A percentile compares a stretch with the other conserved stretches of the same genome.
These are phyloP conservation scores for Ptilonorhynchus violaceus DNA, from an alignment of 2,113 vertebrate genomes.

Conservation along the genomic window DNA sequence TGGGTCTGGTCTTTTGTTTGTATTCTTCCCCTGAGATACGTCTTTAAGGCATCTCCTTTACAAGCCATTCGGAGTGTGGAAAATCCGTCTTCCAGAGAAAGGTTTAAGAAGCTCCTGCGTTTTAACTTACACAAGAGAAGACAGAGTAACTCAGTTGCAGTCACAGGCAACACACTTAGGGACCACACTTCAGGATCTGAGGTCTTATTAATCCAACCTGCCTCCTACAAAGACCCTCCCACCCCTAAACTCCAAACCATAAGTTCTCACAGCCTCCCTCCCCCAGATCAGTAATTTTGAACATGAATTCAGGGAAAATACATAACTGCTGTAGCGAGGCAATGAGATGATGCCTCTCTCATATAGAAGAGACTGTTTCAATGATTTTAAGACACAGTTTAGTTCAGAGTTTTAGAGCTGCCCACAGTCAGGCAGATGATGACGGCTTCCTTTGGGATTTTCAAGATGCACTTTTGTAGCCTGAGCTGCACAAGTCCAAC, in stretches of 20 bases:
- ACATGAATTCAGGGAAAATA: not conserved
- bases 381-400: not conserved
- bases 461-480: not conserved
- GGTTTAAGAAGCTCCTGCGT: not conserved
- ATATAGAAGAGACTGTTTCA: not conserved
- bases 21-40: not conserved
- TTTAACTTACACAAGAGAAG: not conserved
- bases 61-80: not conserved
- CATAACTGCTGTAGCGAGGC: not conserved
- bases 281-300: not conserved
- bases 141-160: not conserved
- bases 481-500: not conserved
- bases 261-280: not conserved
- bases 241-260: not conserved
- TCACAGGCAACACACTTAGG: not conserved
- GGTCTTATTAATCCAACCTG: not conserved
- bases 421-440: not conserved
- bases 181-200: not conserved
- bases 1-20: not conserved
- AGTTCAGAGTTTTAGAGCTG: not conserved
- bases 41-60: not conserved
- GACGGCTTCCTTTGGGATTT: not conserved
- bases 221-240: rapidly evolving
- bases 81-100: not conserved
- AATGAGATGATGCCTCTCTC: not conserved